Evolutionary conservation across 2,888 invertebrate genomes (phyloP), one percentile per base, ranked within the genome.

Genomic region (Drosophila pseudotakahashii): DNA sequence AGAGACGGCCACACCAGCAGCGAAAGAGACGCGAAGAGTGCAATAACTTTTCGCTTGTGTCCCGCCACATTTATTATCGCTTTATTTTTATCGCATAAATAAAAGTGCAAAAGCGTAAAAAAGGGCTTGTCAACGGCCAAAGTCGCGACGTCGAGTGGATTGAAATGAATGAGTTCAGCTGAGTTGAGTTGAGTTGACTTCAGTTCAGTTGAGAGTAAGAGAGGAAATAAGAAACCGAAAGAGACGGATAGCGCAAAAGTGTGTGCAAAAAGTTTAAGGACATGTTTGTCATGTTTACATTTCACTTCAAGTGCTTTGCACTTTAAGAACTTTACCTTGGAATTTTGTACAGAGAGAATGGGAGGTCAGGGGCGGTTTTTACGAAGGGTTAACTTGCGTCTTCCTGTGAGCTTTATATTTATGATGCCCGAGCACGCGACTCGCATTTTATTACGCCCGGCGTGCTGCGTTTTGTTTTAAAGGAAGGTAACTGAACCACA

Each of bases 31-130:
- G 39, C 16, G 36, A 47, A 57, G 63, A 87, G 82, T 88, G 89
- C 89, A 82, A 86, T 87, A 88, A 86, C 81, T 86, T 75, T 73
- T 53, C 75, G 86, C 78, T 76, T 78, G 81, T 64, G 78, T 70
- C 82, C 86, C 69, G 73, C 60, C 72, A 71, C 85, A 79, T 81
- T 85, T 81, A 85, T 83, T 89, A 87, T 84, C 85, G 81, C 70
- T 76, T 89, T 87, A 84, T 84, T 83, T 83, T 84, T 89, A 87
- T 83, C 88, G 88, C 85, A 89, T 81, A 81, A 89, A 87, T 84
- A 87, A 81, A 81, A 87, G 76, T 83, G 64, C 55, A 70, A 32
- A 54, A 61, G 71, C 70, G 72, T 62, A 72, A 77, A 88, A 82
- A 83, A 86, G 82, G 82, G 89, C 89, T 88, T 88, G 82, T 88